Percentiles rank a stretch among this genome's conserved stretches.
phyloP scores from a whole-genome alignment of 30 jellyfish, hydroid and myxozoan species.

The Aurelia coerulea region DNA sequence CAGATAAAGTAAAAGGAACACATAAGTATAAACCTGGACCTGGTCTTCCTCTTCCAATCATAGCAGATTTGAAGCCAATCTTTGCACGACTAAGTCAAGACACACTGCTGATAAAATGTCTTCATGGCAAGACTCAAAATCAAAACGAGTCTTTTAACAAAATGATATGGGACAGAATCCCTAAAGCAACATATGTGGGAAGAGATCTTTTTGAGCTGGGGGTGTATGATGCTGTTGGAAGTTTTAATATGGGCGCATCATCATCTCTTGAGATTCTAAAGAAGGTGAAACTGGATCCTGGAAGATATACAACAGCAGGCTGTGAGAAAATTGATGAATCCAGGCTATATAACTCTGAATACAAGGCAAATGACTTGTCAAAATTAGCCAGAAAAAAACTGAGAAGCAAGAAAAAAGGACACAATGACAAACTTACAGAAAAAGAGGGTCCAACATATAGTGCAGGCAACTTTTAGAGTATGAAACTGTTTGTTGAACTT shows the following conservation, averaged over 20 bases:
- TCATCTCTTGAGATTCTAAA: constrained; percentile 2
- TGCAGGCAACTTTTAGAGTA: too few relatives aligned
- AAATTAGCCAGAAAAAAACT: too few relatives aligned
- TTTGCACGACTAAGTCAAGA: constrained; percentile 32
- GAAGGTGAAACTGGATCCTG: neutral
- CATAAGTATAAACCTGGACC: constrained; percentile 54
- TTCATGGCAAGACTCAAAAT: constrained; percentile 52
- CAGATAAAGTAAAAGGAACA: too few relatives aligned
- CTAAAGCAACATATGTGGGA: constrained; percentile 38
- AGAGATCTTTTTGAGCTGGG: constrained; percentile 25
- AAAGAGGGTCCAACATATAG: too few relatives aligned
- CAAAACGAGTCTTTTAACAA: too few relatives aligned
- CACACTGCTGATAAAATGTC: constrained; percentile 16
- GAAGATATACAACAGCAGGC: too few relatives aligned
- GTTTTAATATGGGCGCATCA: constrained; percentile 20
- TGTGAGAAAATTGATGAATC: too few relatives aligned
- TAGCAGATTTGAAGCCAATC: constrained; percentile 22
- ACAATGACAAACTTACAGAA: too few relatives aligned
- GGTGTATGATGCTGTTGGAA: constrained; percentile 54
- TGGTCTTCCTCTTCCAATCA: constrained; percentile 45
- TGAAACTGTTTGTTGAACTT: too few relatives aligned
- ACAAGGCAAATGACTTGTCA: too few relatives aligned
- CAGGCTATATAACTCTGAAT: too few relatives aligned
- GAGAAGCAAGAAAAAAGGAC: too few relatives aligned
- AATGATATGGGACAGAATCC: constrained; percentile 58